These are phyloP conservation scores for Ellobium chinense DNA, from an alignment of 2,888 invertebrate genomes.

Conservation along the genomic window DNA sequence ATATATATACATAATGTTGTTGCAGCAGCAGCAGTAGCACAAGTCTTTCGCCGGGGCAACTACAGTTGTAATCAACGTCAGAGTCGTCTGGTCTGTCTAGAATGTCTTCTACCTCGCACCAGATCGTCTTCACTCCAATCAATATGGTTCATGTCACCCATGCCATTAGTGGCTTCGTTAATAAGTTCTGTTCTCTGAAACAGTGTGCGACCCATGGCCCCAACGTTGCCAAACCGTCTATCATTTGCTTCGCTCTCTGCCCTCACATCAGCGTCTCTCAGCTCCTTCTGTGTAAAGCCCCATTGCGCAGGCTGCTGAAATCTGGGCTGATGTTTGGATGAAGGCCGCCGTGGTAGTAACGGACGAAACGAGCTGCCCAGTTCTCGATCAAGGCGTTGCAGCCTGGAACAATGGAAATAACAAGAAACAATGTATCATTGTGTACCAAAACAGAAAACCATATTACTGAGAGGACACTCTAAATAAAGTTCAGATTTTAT, in stretches of 20 bases:
- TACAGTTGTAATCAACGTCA: too few species aligned
- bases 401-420: too few species aligned
- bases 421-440: too few species aligned
- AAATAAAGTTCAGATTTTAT: too few species aligned
- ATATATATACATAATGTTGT: too few species aligned
- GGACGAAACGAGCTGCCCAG: neutral
- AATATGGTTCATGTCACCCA: neutral
- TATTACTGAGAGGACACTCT: too few species aligned
- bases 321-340: neutral
- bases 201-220: slow-evolving; percentile 25
- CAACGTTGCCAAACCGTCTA: neutral
- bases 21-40: too few species aligned
- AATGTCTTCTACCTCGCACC: too few species aligned
- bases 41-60: too few species aligned
- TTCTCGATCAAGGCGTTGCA: too few species aligned
- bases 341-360: slow-evolving; percentile 17
- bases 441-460: too few species aligned
- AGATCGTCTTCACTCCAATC: neutral
- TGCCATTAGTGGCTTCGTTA: neutral
- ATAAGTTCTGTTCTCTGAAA: slow-evolving; percentile 25
- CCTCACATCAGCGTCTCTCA: neutral
- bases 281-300: slow-evolving; percentile 22
- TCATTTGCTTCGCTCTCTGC: neutral
- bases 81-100: too few species aligned
- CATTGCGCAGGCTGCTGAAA: neutral